Evolutionary conservation across 1,140 invertebrate species (phyloP), one percentile per base, ranked within the genome.

Genomic region (Diabrotica virgifera): DNA sequence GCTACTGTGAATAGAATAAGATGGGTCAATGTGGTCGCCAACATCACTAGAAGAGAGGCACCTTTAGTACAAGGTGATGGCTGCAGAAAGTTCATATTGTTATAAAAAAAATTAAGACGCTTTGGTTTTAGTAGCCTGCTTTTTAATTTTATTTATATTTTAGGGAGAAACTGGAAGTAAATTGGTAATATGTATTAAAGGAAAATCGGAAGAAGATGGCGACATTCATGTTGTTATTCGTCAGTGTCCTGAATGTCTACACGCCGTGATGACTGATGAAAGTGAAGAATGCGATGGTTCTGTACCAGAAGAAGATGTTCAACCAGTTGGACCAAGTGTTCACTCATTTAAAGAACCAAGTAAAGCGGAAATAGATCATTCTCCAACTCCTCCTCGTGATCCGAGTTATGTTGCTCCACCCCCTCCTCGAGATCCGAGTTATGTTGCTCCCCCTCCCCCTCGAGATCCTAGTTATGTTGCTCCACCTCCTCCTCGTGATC

Each of bases 121-220:
- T n/a, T n/a, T n/a, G n/a, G n/a, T n/a, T n/a, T n/a, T n/a, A n/a
- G n/a, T n/a, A n/a, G n/a, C n/a, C n/a, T 24, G 24, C 24, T 24
- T 24, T 24, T 24, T 4, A 24, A 24, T 24, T 24, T 24, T 2
- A 24, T 24, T 24, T 24, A 24, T 24, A 24, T 52, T 52, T 9
- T 50, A 61, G 59, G 60, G 52, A 14, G 60, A 54, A 37, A 54
- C 24, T 10, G 46, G 35, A 35, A 63, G 62, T 55, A 56, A 63
- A 52, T 37, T 63, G 35, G 38, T 71, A n/a, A 68, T 71, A 6
- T 73, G 67, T 63, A 73, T 73, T 10, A 73, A 73, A 37, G 68
- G 69, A 5, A 62, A 67, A 58, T 62, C 62, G 10, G 59, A 71
- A 46, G 64, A 71, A n/a, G 67, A 71, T 37, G 65, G 62, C 12